Conservation (phyloP, 2,113 vertebrate species). For the Pterocles orientalis region DNA sequence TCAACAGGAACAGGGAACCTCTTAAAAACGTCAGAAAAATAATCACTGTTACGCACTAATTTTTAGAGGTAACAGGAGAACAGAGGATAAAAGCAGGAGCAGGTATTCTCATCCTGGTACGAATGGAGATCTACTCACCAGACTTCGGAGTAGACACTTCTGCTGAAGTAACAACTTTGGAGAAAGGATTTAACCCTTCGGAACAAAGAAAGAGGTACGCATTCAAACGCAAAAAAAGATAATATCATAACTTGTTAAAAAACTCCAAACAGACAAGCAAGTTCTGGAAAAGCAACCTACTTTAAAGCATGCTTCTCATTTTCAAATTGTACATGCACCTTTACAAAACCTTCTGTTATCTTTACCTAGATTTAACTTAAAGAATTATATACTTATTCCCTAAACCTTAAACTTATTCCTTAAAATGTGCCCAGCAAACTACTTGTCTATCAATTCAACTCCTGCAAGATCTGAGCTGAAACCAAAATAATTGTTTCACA, state of each 20-base stretch:
- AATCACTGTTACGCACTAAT: neutral
- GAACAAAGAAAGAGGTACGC: neutral
- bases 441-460: neutral
- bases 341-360: neutral
- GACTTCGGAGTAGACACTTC: constrained; percentile 71
- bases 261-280: neutral
- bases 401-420: neutral
- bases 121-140: constrained; percentile 73
- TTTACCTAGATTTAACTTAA: neutral
- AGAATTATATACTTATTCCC: neutral
- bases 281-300: neutral
- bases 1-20: neutral
- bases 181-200: constrained; percentile 80
- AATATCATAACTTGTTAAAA: neutral
- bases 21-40: neutral
- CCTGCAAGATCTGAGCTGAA: neutral
- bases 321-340: neutral
- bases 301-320: neutral
- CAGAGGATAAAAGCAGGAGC: neutral
- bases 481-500: neutral
- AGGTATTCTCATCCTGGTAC: neutral
- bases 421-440: neutral
- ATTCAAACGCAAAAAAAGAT: neutral
- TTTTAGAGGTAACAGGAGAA: neutral
- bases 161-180: constrained; percentile 71